phyloP scores from a whole-genome alignment of 1,140 invertebrate species.

The Drosophila neocordata region DNA sequence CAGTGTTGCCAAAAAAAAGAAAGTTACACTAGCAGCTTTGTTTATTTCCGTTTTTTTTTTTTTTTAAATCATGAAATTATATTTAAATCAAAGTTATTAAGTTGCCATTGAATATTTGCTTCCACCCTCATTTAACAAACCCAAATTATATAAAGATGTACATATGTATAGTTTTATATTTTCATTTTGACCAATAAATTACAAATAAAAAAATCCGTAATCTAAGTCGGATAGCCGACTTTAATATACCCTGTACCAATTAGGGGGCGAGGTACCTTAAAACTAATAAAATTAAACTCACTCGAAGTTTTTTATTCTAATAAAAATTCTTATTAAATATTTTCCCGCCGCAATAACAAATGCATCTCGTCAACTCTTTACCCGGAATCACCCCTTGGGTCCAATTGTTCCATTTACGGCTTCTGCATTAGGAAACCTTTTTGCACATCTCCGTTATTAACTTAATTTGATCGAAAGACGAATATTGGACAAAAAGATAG shows the following conservation, averaged over 20 bases:
- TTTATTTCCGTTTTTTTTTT: no score
- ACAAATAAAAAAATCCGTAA: not conserved
- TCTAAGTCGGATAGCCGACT: not conserved
- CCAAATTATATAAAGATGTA: not conserved
- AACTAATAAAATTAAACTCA: not conserved
- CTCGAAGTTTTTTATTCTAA: not conserved
- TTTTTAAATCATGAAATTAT: no score
- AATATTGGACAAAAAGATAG: no score
- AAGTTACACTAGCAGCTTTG: no score
- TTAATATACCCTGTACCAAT: not conserved
- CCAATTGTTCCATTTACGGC: no score
- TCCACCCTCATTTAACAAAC: not conserved
- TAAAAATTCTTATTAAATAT: no score
- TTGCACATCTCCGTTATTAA: not conserved
- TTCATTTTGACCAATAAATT: conserved; percentile 6
- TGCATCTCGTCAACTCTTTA: not conserved
- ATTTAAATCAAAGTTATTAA: no score
- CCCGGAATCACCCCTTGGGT: not conserved
- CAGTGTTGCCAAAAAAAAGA: no score
- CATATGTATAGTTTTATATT: not conserved
- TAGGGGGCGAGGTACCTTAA: not conserved
- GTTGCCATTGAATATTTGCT: no score
- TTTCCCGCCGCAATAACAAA: not conserved
- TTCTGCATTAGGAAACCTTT: not conserved
- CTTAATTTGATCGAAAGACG: not conserved